These are phyloP conservation scores for Leptoteleia sp. DNA, from an alignment of 1,140 invertebrate species.

Conservation along the genomic window DNA sequence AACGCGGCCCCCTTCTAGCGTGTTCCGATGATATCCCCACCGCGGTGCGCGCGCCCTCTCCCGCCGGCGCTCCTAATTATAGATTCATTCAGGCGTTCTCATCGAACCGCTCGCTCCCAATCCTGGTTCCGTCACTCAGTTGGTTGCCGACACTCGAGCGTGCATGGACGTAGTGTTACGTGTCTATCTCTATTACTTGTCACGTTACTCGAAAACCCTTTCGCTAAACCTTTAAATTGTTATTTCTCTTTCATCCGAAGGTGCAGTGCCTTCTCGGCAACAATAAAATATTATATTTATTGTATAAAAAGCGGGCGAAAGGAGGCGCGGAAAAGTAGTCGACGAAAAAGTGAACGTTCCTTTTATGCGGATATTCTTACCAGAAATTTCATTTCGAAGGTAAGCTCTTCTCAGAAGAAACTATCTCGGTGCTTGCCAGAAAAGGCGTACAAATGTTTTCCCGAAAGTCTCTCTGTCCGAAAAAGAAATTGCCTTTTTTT, in stretches of 20 bases:
- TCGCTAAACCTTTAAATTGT: neutral
- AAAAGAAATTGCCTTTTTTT: slow-evolving; percentile 33
- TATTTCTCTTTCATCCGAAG: neutral
- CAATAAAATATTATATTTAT: no score
- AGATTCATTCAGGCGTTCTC: slow-evolving; percentile 71
- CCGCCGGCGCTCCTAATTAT: slow-evolving; percentile 67
- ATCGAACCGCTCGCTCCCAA: slow-evolving; percentile 38
- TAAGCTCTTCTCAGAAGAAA: slow-evolving; percentile 53
- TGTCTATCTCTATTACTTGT: no score
- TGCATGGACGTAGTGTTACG: no score
- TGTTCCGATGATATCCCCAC: slow-evolving; percentile 53
- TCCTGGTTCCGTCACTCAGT: slow-evolving; percentile 62
- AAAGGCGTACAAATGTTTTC: slow-evolving; percentile 53
- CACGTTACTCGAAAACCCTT: no score
- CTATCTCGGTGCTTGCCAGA: slow-evolving; percentile 41
- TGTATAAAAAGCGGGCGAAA: neutral
- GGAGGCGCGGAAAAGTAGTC: neutral
- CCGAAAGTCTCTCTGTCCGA: slow-evolving; percentile 39
- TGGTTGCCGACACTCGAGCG: slow-evolving; percentile 40
- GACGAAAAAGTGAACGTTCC: slow-evolving; percentile 34
- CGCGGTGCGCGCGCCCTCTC: slow-evolving; percentile 9
- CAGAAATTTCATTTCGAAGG: slow-evolving; percentile 54
- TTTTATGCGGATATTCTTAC: slow-evolving; percentile 57
- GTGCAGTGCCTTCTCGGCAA: slow-evolving; percentile 14
- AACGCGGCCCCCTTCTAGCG: slow-evolving; percentile 14